A percentile compares a stretch with the other conserved stretches of the same genome.
These are phyloP conservation scores for Tragulus kanchil DNA, from an alignment of 2,113 vertebrate genomes.

Conservation along the genomic window DNA sequence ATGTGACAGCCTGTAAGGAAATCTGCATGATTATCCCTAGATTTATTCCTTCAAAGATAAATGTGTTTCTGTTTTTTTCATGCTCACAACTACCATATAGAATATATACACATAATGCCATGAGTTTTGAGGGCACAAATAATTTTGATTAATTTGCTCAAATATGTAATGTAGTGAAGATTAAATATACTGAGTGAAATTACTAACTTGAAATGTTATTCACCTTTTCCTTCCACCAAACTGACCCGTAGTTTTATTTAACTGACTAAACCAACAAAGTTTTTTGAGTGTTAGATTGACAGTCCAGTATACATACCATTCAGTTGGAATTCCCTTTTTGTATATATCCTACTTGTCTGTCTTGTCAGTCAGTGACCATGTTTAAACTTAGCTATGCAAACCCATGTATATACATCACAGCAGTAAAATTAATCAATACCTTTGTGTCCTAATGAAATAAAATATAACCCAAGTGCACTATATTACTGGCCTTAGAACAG, in stretches of 20 bases:
- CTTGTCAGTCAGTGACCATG: not conserved
- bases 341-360: not conserved
- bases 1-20: not conserved
- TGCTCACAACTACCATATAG: not conserved
- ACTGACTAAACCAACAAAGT: not conserved
- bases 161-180: not conserved
- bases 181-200: not conserved
- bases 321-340: not conserved
- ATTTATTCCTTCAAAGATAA: not conserved
- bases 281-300: not conserved
- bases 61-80: not conserved
- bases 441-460: not conserved
- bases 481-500: not conserved
- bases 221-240: not conserved
- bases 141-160: constrained; percentile 29
- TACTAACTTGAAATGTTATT: not conserved
- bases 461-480: not conserved
- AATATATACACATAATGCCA: not conserved
- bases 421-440: not conserved
- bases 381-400: constrained; percentile 10
- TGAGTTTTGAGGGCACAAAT: not conserved
- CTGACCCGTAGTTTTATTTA: not conserved
- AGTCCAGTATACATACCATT: not conserved
- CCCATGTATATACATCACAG: not conserved
- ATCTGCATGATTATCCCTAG: not conserved